These are phyloP conservation scores for Pseudochaenichthys georgianus DNA, from an alignment of 2,797 vertebrate species.

Conservation along the genomic window DNA sequence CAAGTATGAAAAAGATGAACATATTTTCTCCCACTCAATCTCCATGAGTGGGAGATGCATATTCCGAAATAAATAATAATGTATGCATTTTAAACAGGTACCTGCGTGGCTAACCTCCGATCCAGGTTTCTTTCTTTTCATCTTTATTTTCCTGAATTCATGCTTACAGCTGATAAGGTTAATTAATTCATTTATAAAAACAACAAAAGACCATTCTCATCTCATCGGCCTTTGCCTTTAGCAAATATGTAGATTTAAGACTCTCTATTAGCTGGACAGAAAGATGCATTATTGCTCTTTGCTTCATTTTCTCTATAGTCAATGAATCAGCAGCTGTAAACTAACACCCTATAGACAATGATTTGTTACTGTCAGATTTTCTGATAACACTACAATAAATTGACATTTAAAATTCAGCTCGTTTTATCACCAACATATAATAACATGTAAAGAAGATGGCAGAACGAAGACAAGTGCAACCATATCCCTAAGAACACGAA, in stretches of 20 bases:
- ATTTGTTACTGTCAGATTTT: neutral
- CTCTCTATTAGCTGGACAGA: conserved; percentile 20
- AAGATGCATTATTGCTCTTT: neutral
- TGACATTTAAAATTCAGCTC: neutral
- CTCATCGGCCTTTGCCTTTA: conserved; percentile 22
- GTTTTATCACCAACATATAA: neutral
- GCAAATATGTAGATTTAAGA: conserved; percentile 22
- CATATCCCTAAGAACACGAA: conserved; percentile 6
- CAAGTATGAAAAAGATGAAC: neutral
- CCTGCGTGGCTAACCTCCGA: conserved; percentile 15
- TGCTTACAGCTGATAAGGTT: conserved; percentile 15
- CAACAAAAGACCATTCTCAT: conserved; percentile 12
- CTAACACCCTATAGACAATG: neutral
- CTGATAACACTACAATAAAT: neutral
- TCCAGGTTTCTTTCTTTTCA: conserved; percentile 4
- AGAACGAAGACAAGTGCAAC: conserved; percentile 8
- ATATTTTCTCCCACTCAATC: neutral
- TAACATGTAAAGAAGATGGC: neutral
- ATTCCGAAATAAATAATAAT: neutral
- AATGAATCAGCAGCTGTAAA: conserved; percentile 9
- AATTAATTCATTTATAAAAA: conserved; percentile 17
- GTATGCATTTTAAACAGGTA: conserved; percentile 11
- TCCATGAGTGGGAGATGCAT: neutral
- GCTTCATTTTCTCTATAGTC: conserved; percentile 5
- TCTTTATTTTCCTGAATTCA: neutral